These are phyloP conservation scores for Eurystomus gularis DNA, from an alignment of 2,113 vertebrate species.

Conservation along the genomic window DNA sequence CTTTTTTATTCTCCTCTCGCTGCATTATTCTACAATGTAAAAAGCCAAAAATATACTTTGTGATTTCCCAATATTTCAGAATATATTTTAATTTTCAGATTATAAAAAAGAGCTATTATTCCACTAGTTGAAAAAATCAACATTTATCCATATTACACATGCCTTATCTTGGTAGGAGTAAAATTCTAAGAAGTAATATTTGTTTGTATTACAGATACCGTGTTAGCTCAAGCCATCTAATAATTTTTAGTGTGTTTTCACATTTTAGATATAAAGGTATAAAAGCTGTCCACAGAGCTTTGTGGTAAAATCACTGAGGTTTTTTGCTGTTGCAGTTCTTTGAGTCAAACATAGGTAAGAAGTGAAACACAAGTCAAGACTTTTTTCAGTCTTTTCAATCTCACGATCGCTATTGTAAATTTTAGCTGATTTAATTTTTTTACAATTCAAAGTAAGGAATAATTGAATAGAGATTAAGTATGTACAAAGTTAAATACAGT, in stretches of 20 bases:
- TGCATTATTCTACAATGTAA: not conserved
- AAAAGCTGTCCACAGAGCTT: not conserved
- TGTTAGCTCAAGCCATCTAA: not conserved
- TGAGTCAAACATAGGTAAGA: not conserved
- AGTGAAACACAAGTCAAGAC: not conserved
- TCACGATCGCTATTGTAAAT: not conserved
- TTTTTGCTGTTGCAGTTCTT: not conserved
- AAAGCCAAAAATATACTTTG: not conserved
- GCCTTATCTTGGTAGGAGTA: not conserved
- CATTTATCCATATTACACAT: not conserved
- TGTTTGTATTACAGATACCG: not conserved
- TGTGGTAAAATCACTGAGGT: fast-evolving
- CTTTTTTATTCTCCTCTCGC: not conserved
- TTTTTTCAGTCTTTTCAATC: not conserved
- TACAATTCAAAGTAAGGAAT: not conserved
- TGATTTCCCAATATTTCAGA: not conserved
- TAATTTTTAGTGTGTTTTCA: not conserved
- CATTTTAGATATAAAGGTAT: not conserved
- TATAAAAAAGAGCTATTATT: not conserved
- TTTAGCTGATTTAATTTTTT: not conserved
- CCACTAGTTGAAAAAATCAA: not conserved
- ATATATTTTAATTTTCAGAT: not conserved
- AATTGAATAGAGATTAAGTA: not conserved
- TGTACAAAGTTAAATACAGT: not conserved
- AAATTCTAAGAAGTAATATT: not conserved